Evolutionary conservation across 2,797 vertebrate genomes (phyloP).

Genomic region (Amniataba percoides): DNA sequence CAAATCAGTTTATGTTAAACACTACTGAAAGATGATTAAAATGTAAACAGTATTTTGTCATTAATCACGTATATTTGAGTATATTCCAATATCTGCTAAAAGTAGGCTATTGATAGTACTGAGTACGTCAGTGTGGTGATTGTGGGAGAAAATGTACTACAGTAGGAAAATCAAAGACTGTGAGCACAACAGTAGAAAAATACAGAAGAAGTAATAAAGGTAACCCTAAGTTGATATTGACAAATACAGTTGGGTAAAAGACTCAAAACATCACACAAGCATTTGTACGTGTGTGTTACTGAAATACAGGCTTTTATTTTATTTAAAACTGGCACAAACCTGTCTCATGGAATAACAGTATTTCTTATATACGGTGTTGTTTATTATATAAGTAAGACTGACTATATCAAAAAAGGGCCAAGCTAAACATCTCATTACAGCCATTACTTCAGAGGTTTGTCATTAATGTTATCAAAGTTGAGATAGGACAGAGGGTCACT

Average conservation of each 20-base stretch:
- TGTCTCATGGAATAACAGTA: background rate
- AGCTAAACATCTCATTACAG: background rate
- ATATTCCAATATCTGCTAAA: background rate
- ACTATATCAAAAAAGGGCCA: background rate
- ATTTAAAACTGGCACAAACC: background rate
- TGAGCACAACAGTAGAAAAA: background rate
- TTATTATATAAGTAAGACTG: background rate
- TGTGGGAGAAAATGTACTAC: too few species aligned
- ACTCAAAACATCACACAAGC: too few species aligned
- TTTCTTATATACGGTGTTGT: background rate
- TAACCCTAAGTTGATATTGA: background rate
- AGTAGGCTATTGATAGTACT: too few species aligned
- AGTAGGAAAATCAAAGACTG: background rate
- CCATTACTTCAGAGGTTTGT: background rate
- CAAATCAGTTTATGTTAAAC: background rate
- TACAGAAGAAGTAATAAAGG: background rate
- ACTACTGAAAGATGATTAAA: background rate
- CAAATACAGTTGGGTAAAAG: background rate
- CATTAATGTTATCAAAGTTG: background rate
- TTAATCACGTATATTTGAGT: background rate
- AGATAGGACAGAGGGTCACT: background rate
- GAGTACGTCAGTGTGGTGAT: background rate
- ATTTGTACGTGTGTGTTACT: background rate
- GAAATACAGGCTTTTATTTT: background rate
- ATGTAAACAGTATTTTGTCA: background rate